Evolutionary conservation across 2,113 vertebrate genomes (phyloP).

Genomic region (Ictalurus furcatus): DNA sequence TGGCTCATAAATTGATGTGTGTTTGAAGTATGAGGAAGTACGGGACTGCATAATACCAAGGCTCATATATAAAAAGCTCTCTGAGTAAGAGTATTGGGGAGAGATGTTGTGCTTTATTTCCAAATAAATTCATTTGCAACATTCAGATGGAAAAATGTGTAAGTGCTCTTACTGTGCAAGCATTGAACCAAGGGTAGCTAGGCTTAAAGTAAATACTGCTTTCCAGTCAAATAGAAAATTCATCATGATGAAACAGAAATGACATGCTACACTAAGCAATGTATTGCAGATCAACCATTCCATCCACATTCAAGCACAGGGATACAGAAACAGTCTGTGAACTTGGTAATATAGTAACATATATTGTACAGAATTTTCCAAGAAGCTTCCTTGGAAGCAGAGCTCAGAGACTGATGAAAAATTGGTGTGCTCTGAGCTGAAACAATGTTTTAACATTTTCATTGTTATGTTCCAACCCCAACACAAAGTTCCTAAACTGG

Average conservation of each 20-base stretch:
- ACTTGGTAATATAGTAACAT: neutral
- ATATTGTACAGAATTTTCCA: neutral
- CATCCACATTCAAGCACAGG: constrained; percentile 1
- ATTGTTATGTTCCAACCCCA: neutral
- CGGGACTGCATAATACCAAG: neutral
- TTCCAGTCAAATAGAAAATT: neutral
- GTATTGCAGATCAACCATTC: neutral
- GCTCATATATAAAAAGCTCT: neutral
- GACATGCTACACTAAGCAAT: neutral
- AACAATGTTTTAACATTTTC: neutral
- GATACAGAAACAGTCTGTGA: constrained; percentile 9
- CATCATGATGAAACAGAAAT: neutral
- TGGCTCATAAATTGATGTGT: constrained; percentile 14
- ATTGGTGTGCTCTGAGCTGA: neutral
- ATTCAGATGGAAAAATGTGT: neutral
- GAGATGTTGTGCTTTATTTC: neutral
- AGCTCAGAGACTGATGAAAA: neutral
- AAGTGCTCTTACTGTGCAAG: neutral
- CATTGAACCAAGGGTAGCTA: neutral
- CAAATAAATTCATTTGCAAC: neutral
- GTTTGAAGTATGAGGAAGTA: constrained; percentile 10
- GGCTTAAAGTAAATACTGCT: neutral
- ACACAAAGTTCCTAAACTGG: neutral
- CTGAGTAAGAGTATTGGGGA: neutral
- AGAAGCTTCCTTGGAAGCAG: neutral